These are phyloP conservation scores for Macrochelys suwanniensis DNA, from an alignment of 2,797 vertebrate genomes.

Conservation along the genomic window DNA sequence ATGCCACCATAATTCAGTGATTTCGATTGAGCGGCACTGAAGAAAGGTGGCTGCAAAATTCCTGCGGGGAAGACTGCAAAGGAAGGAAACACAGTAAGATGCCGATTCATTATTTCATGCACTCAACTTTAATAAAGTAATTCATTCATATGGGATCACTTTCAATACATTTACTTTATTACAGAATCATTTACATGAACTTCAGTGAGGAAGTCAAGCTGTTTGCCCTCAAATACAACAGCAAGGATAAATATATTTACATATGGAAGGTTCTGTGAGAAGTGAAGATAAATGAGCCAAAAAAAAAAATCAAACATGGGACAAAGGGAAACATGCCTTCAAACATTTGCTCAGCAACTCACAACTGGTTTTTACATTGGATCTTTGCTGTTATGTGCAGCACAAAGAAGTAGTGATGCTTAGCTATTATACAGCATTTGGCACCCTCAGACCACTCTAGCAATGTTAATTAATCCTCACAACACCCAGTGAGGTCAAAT, in stretches of 20 bases:
- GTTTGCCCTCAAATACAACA: neutral
- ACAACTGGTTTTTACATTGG: neutral
- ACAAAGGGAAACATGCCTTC: neutral
- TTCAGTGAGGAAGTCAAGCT: accelerated
- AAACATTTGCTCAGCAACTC: neutral
- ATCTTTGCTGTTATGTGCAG: neutral
- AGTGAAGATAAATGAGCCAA: neutral
- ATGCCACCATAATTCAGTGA: conserved; percentile 96
- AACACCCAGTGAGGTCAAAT: neutral
- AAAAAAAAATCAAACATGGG: neutral
- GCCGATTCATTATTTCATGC: accelerated
- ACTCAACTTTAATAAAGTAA: accelerated
- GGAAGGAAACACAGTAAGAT: neutral
- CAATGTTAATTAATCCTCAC: neutral
- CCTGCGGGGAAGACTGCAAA: conserved; percentile 94
- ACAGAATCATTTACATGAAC: accelerated
- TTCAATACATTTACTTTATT: neutral
- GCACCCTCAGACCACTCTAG: neutral
- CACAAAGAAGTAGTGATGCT: neutral
- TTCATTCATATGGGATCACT: neutral
- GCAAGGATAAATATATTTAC: accelerated
- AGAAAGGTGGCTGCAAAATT: conserved; percentile 96
- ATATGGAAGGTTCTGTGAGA: neutral
- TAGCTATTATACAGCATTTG: neutral
- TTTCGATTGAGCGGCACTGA: conserved; percentile 91